These are phyloP conservation scores for Eumaeus atala DNA, from an alignment of 1,140 invertebrate genomes.

Conservation along the genomic window DNA sequence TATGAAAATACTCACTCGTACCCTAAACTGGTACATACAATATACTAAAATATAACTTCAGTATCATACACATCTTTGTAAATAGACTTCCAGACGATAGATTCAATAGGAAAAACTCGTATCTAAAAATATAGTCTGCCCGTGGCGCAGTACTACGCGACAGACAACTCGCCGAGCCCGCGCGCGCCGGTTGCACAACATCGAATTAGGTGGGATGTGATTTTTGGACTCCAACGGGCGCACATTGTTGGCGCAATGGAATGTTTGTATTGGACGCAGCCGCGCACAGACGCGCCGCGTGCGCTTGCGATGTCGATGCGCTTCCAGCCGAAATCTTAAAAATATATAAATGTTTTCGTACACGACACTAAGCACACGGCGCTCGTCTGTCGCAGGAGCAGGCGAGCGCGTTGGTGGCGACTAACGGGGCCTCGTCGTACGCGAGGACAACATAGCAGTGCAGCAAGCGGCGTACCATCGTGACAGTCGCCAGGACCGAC, in stretches of 20 bases:
- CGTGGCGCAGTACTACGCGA: constrained; percentile 26
- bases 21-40: constrained; percentile 68
- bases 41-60: constrained; percentile 66
- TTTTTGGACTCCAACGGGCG: constrained; percentile 55
- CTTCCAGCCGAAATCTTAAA: too few species aligned
- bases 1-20: constrained; percentile 68
- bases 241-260: constrained; percentile 61
- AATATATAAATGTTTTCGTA: too few species aligned
- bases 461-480: background rate
- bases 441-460: background rate
- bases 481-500: constrained; percentile 22
- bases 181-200: constrained; percentile 28
- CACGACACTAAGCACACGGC: too few species aligned
- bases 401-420: background rate
- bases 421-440: background rate
- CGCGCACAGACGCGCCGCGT: constrained; percentile 2
- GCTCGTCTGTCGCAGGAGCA: background rate
- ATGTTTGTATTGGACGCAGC: constrained; percentile 38
- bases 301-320: constrained; percentile 1
- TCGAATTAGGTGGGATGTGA: constrained; percentile 59
- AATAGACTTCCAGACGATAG: constrained; percentile 53
- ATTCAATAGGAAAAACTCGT: constrained; percentile 42
- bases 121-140: constrained; percentile 62
- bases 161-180: constrained; percentile 7
- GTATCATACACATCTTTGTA: constrained; percentile 67